These are phyloP conservation scores for Dromas ardeola DNA, from an alignment of 2,113 vertebrate genomes.

Conservation along the genomic window DNA sequence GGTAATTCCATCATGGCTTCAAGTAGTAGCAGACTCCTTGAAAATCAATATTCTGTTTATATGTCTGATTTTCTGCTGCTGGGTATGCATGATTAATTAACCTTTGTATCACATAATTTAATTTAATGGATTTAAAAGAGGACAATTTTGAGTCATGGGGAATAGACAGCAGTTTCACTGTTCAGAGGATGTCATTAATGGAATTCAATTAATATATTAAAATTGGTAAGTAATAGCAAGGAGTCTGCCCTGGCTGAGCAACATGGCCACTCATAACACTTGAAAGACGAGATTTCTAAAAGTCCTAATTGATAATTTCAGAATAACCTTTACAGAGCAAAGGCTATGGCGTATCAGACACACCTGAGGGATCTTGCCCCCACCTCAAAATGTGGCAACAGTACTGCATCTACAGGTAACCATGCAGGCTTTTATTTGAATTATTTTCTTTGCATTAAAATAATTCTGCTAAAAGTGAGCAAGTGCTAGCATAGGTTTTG, in stretches of 20 bases:
- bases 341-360: not conserved
- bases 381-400: not conserved
- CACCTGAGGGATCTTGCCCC: fast-evolving
- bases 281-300: not conserved
- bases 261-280: not conserved
- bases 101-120: constrained; percentile 40
- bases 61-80: constrained; percentile 39
- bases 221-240: constrained; percentile 5
- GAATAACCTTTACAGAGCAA: not conserved
- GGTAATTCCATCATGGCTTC: constrained; percentile 31
- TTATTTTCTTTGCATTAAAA: not conserved
- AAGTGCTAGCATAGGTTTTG: not conserved
- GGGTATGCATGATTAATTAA: constrained; percentile 57
- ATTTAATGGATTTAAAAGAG: constrained; percentile 62
- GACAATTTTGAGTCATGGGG: not conserved
- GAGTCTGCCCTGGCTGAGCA: not conserved
- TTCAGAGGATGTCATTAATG: constrained; percentile 19
- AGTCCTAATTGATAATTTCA: not conserved
- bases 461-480: not conserved
- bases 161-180: constrained; percentile 46
- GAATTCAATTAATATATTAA: constrained; percentile 55
- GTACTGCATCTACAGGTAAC: not conserved
- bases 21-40: not conserved
- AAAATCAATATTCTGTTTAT: constrained; percentile 69
- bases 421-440: not conserved